Evolutionary conservation across 2,888 invertebrate species (phyloP).

Genomic region (Drosophila peninsularis): DNA sequence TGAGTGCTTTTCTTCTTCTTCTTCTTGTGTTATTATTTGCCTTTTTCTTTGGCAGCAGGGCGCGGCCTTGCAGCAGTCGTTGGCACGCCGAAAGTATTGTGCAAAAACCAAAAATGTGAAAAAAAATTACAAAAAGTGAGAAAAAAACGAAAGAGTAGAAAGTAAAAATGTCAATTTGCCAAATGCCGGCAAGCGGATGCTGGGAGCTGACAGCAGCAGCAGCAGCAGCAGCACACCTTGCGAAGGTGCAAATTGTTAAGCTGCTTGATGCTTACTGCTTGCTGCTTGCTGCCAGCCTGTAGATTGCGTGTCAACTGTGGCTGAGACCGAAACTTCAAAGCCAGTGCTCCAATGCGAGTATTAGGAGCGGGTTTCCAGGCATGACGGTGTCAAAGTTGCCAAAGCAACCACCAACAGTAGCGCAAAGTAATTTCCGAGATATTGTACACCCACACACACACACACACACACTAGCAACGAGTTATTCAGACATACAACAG

Average conservation of each 20-base stretch:
- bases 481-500: constrained; percentile 54
- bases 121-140: constrained; percentile 12
- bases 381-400: constrained; percentile 67
- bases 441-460: constrained; percentile 38
- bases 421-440: constrained; percentile 78
- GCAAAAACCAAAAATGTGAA: constrained; percentile 43
- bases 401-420: constrained; percentile 65
- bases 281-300: constrained; percentile 32
- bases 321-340: constrained; percentile 56
- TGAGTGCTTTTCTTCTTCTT: constrained; percentile 28
- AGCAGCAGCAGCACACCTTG: constrained; percentile 22
- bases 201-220: constrained; percentile 22
- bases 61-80: constrained; percentile 8
- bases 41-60: constrained; percentile 26
- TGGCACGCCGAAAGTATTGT: constrained; percentile 54
- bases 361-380: constrained; percentile 32
- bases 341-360: constrained; percentile 32
- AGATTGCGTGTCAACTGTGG: constrained; percentile 24
- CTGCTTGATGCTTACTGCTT: constrained; percentile 34
- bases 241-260: constrained; percentile 59
- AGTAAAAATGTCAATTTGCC: constrained; percentile 78
- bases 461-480: constrained; percentile 25
- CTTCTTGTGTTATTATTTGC: constrained; percentile 6
- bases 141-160: constrained; percentile 14
- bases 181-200: constrained; percentile 65